Evolutionary conservation across 2,888 invertebrate genomes (phyloP), one percentile per base, ranked within the genome.

Genomic region (Agonopterix arenella): DNA sequence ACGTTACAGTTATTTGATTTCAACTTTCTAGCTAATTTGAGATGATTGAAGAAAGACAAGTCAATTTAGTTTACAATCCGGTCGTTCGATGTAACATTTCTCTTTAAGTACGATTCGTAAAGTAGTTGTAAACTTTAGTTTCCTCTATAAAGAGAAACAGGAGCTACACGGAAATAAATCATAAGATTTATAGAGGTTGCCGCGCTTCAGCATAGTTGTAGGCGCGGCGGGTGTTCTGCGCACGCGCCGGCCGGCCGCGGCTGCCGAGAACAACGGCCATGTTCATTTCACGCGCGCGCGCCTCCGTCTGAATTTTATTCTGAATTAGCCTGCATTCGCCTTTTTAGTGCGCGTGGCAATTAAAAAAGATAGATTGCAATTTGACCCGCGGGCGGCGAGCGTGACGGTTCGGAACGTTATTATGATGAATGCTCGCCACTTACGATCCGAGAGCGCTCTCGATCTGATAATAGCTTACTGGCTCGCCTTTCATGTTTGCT

Each of bases 341-440:
- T 80, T 80, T 84, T 82, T 78, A 79, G 77, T 73, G 73, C 76
- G 68, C 69, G 65, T 59, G 67, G 84, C 81, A 86, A 88, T 88
- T 88, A 88, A 82, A 85, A 84, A 84, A 86, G 84, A 86, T 84
- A 78, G 82, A 86, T 86, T 83, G 84, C 86, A 72, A 80, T 75
- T 79, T 86, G 88, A 89, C 86, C 88, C 73, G 81, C 79, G 78
- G 66, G 79, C 81, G 76, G 69, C 65, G 65, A 77, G 78, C 86
- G 83, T 88, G 84, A 86, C 88, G 82, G 70, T 69, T 73, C 68
- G 55, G 68, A 73, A 78, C 79, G 76, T 82, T 81, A 80, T 84
- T 82, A 86, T 88, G 84, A 84, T 82, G 80, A 80, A 86, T 82
- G 77, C 71, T 66, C 62, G 68, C 70, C 72, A 72, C 76, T 79